Evolutionary conservation across 30 jellyfish, hydroid and myxozoan genomes (phyloP).

Genomic region (Hydractinia symbiolongicarpus): DNA sequence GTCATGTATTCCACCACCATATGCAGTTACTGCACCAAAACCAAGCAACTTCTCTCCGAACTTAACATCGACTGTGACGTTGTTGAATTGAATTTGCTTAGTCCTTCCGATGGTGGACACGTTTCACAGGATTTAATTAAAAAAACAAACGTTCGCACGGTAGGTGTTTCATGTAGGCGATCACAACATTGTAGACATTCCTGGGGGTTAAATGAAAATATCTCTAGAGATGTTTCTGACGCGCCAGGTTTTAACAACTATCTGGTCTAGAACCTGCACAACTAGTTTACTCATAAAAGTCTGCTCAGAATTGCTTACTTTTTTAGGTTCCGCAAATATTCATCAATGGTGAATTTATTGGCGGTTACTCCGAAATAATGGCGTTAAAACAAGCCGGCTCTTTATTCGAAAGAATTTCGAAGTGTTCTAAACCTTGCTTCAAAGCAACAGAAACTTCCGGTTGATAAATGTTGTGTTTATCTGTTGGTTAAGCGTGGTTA

Average conservation of each 20-base stretch:
- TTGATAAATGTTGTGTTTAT: not conserved
- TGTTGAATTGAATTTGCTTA: conserved; percentile 42
- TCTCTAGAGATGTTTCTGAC: too few relatives aligned
- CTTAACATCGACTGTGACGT: conserved; percentile 37
- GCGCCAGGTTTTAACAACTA: too few relatives aligned
- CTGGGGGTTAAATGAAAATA: too few relatives aligned
- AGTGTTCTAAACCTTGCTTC: conserved; percentile 45
- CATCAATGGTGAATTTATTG: conserved; percentile 67
- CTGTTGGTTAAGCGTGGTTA: not conserved
- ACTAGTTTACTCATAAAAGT: not conserved
- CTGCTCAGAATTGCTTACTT: not conserved
- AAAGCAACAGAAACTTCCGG: not conserved
- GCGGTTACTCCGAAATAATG: conserved; percentile 80
- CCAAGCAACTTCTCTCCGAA: conserved; percentile 46
- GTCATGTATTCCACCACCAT: conserved; percentile 74
- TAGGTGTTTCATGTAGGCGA: not conserved
- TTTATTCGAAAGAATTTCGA: conserved; percentile 39
- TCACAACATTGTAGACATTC: too few relatives aligned
- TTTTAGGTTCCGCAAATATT: conserved; percentile 84
- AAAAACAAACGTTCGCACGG: conserved; percentile 67
- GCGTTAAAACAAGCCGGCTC: conserved; percentile 49
- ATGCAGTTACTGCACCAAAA: conserved; percentile 69
- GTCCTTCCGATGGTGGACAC: conserved; percentile 37
- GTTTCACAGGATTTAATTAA: conserved; percentile 36
- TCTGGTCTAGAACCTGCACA: too few relatives aligned